A percentile compares a stretch with the other conserved stretches of the same genome.
Evolutionary conservation across 2,113 vertebrate genomes (phyloP).

Genomic region (Python bivittatus): DNA sequence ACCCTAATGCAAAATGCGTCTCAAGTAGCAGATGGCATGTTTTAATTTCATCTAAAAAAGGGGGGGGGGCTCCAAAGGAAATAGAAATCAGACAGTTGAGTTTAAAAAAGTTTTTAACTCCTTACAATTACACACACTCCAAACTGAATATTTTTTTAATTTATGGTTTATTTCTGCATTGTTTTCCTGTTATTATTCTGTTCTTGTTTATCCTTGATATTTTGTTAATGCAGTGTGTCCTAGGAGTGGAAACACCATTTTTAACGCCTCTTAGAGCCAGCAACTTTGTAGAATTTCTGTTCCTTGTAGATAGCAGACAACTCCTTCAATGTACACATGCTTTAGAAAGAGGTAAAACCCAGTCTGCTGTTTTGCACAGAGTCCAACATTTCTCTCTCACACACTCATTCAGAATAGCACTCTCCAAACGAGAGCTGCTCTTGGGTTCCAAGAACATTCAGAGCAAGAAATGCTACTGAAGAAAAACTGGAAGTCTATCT

Average conservation of each 20-base stretch:
- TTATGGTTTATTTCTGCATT: not conserved
- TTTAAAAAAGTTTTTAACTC: not conserved
- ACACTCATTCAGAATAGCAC: fast-evolving
- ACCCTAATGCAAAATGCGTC: not conserved
- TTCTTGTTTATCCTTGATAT: not conserved
- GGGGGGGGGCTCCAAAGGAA: not conserved
- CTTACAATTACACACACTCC: not conserved
- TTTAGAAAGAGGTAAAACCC: not conserved
- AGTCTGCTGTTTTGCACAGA: not conserved
- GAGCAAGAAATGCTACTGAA: not conserved
- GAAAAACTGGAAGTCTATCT: not conserved
- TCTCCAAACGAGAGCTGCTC: not conserved
- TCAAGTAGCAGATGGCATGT: not conserved
- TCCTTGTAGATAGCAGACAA: not conserved
- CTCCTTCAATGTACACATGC: too few species aligned
- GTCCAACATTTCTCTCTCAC: too few species aligned
- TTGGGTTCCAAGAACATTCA: not conserved
- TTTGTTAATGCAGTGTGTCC: not conserved
- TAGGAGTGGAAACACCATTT: not conserved
- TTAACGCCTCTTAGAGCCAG: not conserved
- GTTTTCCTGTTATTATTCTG: not conserved
- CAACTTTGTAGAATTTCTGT: not conserved
- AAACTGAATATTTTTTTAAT: not conserved
- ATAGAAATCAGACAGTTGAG: not conserved
- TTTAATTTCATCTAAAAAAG: not conserved